Percentiles rank a stretch among this genome's conserved stretches.
Conservation (phyloP, 2,113 vertebrate species). For the Numida meleagris region DNA sequence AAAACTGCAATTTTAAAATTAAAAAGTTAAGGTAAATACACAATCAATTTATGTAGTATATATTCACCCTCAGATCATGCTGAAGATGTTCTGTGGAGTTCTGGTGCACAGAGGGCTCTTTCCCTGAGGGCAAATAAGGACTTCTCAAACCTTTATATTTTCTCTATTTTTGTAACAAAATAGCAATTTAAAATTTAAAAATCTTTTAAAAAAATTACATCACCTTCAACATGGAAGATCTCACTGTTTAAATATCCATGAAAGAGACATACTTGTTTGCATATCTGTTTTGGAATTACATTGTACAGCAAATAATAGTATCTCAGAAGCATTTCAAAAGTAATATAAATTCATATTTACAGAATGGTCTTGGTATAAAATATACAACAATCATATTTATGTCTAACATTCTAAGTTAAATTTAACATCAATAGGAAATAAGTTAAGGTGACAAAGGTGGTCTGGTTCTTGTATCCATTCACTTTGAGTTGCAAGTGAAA, state of each 20-base stretch:
- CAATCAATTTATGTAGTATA: conserved; percentile 85
- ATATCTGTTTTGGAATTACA: conserved; percentile 82
- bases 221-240: conserved; percentile 86
- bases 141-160: conserved; percentile 82
- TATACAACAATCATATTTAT: conserved; percentile 81
- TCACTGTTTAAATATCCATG: conserved; percentile 84
- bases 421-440: conserved; percentile 78
- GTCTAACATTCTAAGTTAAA: conserved; percentile 78
- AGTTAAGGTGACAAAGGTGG: conserved; percentile 80
- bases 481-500: conserved; percentile 73
- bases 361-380: conserved; percentile 81
- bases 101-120: conserved; percentile 86
- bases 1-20: conserved; percentile 83
- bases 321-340: conserved; percentile 84
- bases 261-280: conserved; percentile 82
- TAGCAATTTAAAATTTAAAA: conserved; percentile 85
- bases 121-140: conserved; percentile 88
- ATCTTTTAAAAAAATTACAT: conserved; percentile 84
- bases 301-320: conserved; percentile 81
- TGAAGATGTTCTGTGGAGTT: conserved; percentile 83
- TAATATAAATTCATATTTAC: conserved; percentile 81
- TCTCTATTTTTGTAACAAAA: conserved; percentile 87
- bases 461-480: conserved; percentile 77
- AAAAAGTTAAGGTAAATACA: conserved; percentile 84
- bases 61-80: conserved; percentile 83